Conservation (phyloP, 2,113 vertebrate species). For the Meriones unguiculatus region DNA sequence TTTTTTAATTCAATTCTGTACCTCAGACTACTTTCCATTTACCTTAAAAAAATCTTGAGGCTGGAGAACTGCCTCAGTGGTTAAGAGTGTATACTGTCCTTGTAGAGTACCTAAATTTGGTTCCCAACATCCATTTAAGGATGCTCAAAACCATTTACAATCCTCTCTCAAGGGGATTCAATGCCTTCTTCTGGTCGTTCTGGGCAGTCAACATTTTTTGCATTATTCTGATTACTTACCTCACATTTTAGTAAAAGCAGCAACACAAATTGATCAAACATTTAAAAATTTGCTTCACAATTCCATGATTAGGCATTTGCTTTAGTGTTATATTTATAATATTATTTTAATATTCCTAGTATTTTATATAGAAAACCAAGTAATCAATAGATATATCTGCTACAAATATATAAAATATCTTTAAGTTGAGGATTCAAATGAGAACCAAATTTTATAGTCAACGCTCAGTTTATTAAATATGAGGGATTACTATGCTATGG, state of each 20-base stretch:
- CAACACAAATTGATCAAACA: not conserved
- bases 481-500: not conserved
- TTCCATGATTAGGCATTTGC: not conserved
- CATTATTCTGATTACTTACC: not conserved
- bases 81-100: not conserved
- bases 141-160: not conserved
- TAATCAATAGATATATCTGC: not conserved
- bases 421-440: not conserved
- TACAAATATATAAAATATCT: not conserved
- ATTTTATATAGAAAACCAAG: constrained; percentile 33
- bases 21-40: not conserved
- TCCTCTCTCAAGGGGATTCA: not conserved
- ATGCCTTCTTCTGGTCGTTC: too few relatives aligned
- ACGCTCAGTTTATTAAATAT: not conserved
- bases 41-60: not conserved
- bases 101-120: not conserved
- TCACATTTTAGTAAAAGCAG: not conserved
- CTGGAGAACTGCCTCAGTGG: not conserved
- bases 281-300: not conserved
- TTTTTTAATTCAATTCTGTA: not conserved
- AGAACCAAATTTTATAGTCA: not conserved
- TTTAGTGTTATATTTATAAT: not conserved
- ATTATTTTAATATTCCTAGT: too few relatives aligned
- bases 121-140: not conserved
- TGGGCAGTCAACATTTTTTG: not conserved